phyloP scores from a whole-genome alignment of 2,113 vertebrate species.

The Dinomys branickii region DNA sequence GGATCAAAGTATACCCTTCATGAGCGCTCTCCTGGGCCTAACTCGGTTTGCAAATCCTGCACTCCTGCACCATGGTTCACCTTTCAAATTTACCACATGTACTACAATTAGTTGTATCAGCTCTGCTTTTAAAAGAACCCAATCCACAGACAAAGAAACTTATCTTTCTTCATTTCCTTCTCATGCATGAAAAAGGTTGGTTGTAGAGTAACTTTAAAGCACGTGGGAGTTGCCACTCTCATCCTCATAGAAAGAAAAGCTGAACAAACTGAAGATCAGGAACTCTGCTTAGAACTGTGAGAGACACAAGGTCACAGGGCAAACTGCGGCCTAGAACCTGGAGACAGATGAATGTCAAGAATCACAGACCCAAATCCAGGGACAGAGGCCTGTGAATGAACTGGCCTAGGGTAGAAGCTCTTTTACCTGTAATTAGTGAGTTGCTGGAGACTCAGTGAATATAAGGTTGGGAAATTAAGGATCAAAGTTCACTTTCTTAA shows the following conservation, averaged over 20 bases:
- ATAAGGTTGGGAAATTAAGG: background rate
- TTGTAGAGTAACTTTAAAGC: background rate
- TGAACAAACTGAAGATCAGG: background rate
- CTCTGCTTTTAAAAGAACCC: background rate
- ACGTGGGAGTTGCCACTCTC: background rate
- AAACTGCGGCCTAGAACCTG: background rate
- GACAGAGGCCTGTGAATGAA: background rate
- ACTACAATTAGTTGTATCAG: background rate
- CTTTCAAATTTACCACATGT: background rate
- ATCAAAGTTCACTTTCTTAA: background rate
- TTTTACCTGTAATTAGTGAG: background rate
- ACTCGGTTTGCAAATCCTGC: background rate
- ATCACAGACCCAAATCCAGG: too few relatives aligned
- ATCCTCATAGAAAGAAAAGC: background rate
- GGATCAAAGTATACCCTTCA: accelerated
- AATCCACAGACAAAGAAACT: background rate
- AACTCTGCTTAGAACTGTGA: background rate
- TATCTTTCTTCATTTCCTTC: background rate
- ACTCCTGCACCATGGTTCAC: background rate
- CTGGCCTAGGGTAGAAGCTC: background rate
- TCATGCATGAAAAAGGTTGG: background rate
- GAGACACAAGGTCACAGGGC: background rate
- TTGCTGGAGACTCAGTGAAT: background rate
- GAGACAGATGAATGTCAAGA: background rate
- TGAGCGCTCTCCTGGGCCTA: background rate